phyloP scores from a whole-genome alignment of 2,113 vertebrate species.

The Emydura subglobosa region DNA sequence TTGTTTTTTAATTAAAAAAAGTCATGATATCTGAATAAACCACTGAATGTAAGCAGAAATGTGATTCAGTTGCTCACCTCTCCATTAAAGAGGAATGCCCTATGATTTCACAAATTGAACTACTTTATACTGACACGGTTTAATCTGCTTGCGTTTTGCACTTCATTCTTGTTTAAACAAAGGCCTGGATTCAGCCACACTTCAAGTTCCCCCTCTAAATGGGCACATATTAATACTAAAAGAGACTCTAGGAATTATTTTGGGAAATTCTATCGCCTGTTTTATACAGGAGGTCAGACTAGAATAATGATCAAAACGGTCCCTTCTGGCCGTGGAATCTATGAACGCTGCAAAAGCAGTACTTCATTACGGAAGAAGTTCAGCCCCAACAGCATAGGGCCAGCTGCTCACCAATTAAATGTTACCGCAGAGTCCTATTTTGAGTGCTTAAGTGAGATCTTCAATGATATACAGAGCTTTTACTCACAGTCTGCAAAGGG shows the following conservation, averaged over 20 bases:
- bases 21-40: not conserved
- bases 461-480: not conserved
- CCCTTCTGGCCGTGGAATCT: not conserved
- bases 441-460: not conserved
- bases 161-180: not conserved
- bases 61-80: not conserved
- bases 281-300: not conserved
- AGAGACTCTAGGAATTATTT: not conserved
- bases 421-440: not conserved
- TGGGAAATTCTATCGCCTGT: not conserved
- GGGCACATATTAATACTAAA: not conserved
- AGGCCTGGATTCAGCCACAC: fast-evolving
- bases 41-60: not conserved
- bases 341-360: not conserved
- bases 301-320: not conserved
- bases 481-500: not conserved
- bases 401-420: not conserved
- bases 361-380: not conserved
- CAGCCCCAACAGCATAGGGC: not conserved
- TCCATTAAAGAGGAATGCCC: not conserved
- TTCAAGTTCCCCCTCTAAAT: not conserved
- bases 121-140: not conserved
- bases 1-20: not conserved
- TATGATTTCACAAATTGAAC: not conserved
- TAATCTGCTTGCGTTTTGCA: not conserved